Evolutionary conservation across 2,888 invertebrate species (phyloP), one percentile per base, ranked within the genome.

Genomic region (Diarsia mendica): DNA sequence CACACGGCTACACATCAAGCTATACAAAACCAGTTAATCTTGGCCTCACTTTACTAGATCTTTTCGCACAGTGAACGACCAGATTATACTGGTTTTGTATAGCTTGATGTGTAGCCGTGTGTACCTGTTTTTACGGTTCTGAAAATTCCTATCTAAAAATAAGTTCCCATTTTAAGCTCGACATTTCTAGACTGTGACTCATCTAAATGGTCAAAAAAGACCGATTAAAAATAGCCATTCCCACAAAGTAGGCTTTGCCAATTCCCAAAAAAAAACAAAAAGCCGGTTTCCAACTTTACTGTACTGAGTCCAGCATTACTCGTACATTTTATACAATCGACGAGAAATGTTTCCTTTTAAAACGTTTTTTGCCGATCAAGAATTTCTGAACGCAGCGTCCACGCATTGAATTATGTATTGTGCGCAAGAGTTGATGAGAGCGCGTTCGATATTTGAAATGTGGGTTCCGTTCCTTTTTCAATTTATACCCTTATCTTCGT

Each of bases 321-420:
- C 8, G 39, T 39, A 39, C 82, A 77, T 88, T 88, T 83, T 75
- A 85, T 83, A 84, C 87, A 88, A 86, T 88, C 76, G 87, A 83
- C 84, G 82, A 85, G 87, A 78, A 84, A 82, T 82, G 69, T 84
- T 82, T 82, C 84, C 74, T 80, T 81, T 83, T 76, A 77, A 86
- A 75, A 70, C 60, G 66, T 83, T 87, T 86, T 87, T 88, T 88
- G 80, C 79, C 74, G 82, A 82, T 87, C 80, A 78, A 82, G 86
- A 89, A 88, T 88, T 88, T 83, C 87, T 79, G 80, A 84, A 72
- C 77, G 71, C 70, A 71, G 75, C 76, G 78, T 58, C 64, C 78
- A 83, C 85, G 86, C 82, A 83, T 82, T 89, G 88, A 89, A 89
- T 89, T 82, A 89, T 88, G 83, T 79, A 88, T 87, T 75, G 83